Conservation (phyloP, 2,888 invertebrate genomes). For the Mesorhabditis belari region DNA sequence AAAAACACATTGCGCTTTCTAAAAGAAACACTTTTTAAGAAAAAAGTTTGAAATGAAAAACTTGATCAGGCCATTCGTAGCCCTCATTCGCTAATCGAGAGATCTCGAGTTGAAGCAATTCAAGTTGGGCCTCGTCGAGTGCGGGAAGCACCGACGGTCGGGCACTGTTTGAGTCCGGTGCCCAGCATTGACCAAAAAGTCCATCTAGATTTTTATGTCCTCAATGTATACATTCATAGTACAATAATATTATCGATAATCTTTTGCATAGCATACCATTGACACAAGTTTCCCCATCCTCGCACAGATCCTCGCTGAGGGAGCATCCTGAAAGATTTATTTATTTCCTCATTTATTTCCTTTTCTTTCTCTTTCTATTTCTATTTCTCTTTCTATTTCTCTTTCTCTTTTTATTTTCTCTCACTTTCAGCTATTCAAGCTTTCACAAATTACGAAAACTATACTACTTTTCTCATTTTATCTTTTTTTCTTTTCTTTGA, state of each 20-base stretch:
- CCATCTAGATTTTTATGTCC: too few species aligned
- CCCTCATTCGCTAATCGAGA: slow-evolving; percentile 9
- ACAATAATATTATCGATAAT: neutral
- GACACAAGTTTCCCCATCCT: slow-evolving; percentile 36
- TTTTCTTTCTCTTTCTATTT: too few species aligned
- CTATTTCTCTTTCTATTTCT: too few species aligned
- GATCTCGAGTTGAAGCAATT: slow-evolving; percentile 41
- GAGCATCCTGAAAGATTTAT: slow-evolving; percentile 44
- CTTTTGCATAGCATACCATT: slow-evolving; percentile 11
- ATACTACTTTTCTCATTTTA: too few species aligned
- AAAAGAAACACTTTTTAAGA: neutral
- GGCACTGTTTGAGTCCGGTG: slow-evolving; percentile 27
- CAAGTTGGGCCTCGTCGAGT: slow-evolving; percentile 36
- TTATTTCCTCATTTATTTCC: too few species aligned
- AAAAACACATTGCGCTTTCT: slow-evolving; percentile 45
- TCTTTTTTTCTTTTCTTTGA: too few species aligned
- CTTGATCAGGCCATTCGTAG: neutral
- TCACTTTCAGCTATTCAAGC: too few species aligned
- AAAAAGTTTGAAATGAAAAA: neutral
- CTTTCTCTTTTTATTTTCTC: too few species aligned
- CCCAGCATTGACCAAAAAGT: slow-evolving; percentile 49
- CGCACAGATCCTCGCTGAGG: slow-evolving; percentile 42
- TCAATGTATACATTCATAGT: too few species aligned
- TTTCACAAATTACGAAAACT: too few species aligned
- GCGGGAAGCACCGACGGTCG: slow-evolving; percentile 37